Percentiles rank a stretch among this genome's conserved stretches.
Evolutionary conservation across 1,140 invertebrate species (phyloP).

Genomic region (Chironomus tepperi): DNA sequence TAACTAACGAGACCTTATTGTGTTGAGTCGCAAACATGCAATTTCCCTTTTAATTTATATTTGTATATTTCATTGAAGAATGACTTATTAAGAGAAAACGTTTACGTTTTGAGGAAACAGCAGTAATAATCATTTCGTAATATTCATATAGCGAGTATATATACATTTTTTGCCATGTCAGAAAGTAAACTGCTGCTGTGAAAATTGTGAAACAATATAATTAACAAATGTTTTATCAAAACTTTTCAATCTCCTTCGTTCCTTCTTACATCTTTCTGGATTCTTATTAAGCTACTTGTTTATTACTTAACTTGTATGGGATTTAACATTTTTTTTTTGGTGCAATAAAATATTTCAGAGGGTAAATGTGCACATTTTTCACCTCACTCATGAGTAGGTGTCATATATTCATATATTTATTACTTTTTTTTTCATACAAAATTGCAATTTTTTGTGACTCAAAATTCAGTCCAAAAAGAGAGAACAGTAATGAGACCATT

Average conservation of each 20-base stretch:
- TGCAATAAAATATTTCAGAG: neutral
- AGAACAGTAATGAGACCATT: too few relatives aligned
- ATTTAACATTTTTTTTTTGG: too few relatives aligned
- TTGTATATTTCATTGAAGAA: neutral
- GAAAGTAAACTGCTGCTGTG: neutral
- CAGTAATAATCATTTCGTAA: too few relatives aligned
- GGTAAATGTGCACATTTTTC: neutral
- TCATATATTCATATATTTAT: neutral
- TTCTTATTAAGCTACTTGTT: constrained; percentile 5
- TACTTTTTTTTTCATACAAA: too few relatives aligned
- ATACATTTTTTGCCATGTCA: too few relatives aligned
- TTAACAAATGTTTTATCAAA: constrained; percentile 14
- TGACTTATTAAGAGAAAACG: constrained; percentile 7
- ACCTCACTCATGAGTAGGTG: neutral
- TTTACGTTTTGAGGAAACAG: neutral
- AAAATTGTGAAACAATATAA: constrained; percentile 10
- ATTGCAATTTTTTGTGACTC: too few relatives aligned
- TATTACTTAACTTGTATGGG: neutral
- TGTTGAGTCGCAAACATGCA: neutral
- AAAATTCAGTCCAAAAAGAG: too few relatives aligned
- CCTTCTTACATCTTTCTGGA: neutral
- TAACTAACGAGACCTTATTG: neutral
- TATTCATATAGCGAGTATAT: neutral
- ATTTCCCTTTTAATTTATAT: constrained; percentile 9
- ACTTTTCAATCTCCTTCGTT: neutral